Evolutionary conservation across 2,113 vertebrate species (phyloP).

Genomic region (Euleptes europaea): DNA sequence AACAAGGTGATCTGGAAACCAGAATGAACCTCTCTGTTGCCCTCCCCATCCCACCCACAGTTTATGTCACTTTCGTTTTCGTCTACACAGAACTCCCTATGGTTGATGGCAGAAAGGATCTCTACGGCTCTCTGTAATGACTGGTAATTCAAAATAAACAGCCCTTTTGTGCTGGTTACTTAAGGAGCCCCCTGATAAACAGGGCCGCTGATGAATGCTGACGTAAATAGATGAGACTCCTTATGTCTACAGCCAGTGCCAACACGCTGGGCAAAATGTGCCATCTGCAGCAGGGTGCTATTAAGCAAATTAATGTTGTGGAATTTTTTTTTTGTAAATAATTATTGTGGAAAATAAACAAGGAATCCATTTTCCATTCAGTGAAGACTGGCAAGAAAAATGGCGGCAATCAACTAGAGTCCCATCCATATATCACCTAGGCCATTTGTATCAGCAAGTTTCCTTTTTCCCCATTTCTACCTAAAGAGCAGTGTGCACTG

Average conservation of each 20-base stretch:
- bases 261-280: conserved; percentile 60
- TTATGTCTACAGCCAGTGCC: conserved; percentile 60
- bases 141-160: conserved; percentile 66
- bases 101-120: conserved; percentile 53
- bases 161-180: conserved; percentile 59
- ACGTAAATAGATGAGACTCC: conserved; percentile 69
- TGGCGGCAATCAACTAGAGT: conserved; percentile 36
- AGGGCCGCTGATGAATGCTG: conserved; percentile 47
- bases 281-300: conserved; percentile 55
- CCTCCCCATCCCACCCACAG: conserved; percentile 34
- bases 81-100: conserved; percentile 25
- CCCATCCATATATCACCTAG: neutral
- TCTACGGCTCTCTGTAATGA: conserved; percentile 27
- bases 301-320: conserved; percentile 73
- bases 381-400: conserved; percentile 63
- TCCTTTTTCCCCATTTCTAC: neutral
- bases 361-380: conserved; percentile 59
- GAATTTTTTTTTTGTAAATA: conserved; percentile 47
- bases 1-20: conserved; percentile 2
- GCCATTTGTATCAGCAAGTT: neutral
- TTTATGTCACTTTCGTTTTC: conserved; percentile 41
- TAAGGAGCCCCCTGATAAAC: conserved; percentile 73
- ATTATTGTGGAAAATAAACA: neutral
- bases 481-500: neutral
- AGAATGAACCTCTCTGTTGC: conserved; percentile 51